These are phyloP conservation scores for Oedothorax gibbosus DNA, from an alignment of 1,140 invertebrate species.

Conservation along the genomic window DNA sequence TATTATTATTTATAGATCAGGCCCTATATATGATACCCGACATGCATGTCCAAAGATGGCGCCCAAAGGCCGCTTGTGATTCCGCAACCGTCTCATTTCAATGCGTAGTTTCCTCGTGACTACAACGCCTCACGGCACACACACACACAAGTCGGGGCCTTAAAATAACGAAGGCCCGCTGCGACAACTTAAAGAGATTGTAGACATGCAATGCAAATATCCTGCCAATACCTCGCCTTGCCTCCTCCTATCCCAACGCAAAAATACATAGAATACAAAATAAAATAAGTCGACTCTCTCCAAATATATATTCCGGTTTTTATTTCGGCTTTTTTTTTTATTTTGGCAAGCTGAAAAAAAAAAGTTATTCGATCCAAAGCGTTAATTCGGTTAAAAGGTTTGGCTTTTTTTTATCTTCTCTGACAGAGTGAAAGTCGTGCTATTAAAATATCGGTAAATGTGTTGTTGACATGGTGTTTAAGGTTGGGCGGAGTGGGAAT, in stretches of 20 bases:
- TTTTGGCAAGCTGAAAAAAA: constrained; percentile 42
- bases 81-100: constrained; percentile 26
- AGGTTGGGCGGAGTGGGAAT: background rate
- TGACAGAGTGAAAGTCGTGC: constrained; percentile 7
- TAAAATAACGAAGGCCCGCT: constrained; percentile 55
- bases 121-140: constrained; percentile 40
- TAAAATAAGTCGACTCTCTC: constrained; percentile 39
- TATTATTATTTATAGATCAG: too few species aligned
- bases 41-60: constrained; percentile 24
- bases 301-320: constrained; percentile 40
- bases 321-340: constrained; percentile 21
- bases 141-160: constrained; percentile 31
- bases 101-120: constrained; percentile 16
- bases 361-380: constrained; percentile 5
- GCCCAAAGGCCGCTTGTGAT: background rate
- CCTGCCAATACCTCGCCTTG: background rate
- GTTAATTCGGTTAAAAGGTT: constrained; percentile 59
- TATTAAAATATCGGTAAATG: constrained; percentile 57
- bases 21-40: too few species aligned
- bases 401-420: constrained; percentile 28
- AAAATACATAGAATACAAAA: constrained; percentile 27
- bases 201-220: constrained; percentile 54
- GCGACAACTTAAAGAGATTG: constrained; percentile 58
- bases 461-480: constrained; percentile 45
- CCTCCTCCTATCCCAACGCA: background rate